Evolutionary conservation across 1,140 invertebrate species (phyloP), one percentile per base, ranked within the genome.

Genomic region (Planococcus citri): DNA sequence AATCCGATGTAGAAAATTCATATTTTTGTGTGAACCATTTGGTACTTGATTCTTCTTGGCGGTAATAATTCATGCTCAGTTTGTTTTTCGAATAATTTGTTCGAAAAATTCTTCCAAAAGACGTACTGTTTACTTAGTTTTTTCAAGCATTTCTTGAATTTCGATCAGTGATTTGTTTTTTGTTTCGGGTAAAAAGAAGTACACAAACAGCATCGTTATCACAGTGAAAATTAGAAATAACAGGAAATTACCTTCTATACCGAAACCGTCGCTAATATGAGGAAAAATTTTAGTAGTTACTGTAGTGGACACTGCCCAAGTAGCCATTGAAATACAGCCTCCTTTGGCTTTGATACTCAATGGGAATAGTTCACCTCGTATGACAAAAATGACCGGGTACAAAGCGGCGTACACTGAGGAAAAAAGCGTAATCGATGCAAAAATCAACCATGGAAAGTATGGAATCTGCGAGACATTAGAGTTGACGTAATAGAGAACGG

Each of bases 211-310:
- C n/a, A 69, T 38, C 37, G 88, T 83, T 0, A 84, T 24, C 10
- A 86, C 78, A 61, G 88, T 89, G 76, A 84, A 85, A 1, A 81
- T 81, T 9, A 86, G 81, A 76, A 95, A 95, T 24, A 92, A 79
- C 82, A 87, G 91, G 80, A 91, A 94, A 9, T 87, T 86, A 6
- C 82, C 83, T 73, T 88, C 85, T 58, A 83, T 83, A 12, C 87
- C 87, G 6, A 91, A 78, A 0, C 80, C 76, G 0, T 78, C 73
- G 0, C n/a, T 77, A 8, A 94, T 77, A 0, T 82, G 75, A 1
- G 79, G 79, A 77, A 91, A 92, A 74, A 84, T 87, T 74, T 88
- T 87, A 1, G 91, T 93, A 9, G 93, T 83, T 24, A 93, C 71
- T 76, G 94, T 85, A 80, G 81, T 72, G 70, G 77, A 37, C 75